These are phyloP conservation scores for Ephialtes manifestator DNA, from an alignment of 2,888 invertebrate species.

Conservation along the genomic window DNA sequence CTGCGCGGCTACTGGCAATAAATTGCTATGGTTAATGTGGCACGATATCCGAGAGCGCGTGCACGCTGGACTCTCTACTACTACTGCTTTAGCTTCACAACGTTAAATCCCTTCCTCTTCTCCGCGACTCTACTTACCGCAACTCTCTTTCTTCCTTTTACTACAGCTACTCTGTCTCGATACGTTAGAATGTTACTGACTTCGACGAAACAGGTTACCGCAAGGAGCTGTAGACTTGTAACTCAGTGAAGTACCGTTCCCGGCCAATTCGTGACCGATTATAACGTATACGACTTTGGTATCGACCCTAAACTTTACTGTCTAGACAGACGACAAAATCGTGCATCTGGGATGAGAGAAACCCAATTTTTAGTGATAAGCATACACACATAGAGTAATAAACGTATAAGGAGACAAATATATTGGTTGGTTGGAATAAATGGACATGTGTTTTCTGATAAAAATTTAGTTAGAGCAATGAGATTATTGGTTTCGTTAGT, in stretches of 20 bases:
- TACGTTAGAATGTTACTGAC: conserved; percentile 40
- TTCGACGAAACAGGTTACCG: conserved; percentile 62
- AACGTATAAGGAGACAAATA: neutral
- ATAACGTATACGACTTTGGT: conserved; percentile 53
- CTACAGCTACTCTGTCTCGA: conserved; percentile 41
- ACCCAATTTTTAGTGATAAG: neutral
- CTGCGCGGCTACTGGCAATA: conserved; percentile 76
- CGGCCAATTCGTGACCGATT: conserved; percentile 66
- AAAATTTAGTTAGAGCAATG: too few species aligned
- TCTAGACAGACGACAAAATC: conserved; percentile 20
- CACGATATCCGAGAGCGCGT: conserved; percentile 65
- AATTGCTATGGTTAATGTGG: conserved; percentile 78
- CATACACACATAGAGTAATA: neutral
- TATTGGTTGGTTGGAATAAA: neutral
- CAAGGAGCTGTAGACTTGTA: conserved; percentile 52
- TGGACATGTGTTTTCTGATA: too few species aligned
- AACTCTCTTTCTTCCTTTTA: conserved; percentile 28
- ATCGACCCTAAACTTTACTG: conserved; percentile 32
- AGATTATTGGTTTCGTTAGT: too few species aligned
- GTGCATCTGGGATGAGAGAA: neutral
- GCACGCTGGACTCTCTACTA: conserved; percentile 37
- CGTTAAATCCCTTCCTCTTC: conserved; percentile 50
- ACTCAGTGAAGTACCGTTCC: conserved; percentile 59
- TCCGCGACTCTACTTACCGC: conserved; percentile 4
- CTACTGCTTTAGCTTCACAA: neutral